Base-by-base conservation (phyloP, 2,797 vertebrate genomes). In the Spatula clypeata region DNA sequence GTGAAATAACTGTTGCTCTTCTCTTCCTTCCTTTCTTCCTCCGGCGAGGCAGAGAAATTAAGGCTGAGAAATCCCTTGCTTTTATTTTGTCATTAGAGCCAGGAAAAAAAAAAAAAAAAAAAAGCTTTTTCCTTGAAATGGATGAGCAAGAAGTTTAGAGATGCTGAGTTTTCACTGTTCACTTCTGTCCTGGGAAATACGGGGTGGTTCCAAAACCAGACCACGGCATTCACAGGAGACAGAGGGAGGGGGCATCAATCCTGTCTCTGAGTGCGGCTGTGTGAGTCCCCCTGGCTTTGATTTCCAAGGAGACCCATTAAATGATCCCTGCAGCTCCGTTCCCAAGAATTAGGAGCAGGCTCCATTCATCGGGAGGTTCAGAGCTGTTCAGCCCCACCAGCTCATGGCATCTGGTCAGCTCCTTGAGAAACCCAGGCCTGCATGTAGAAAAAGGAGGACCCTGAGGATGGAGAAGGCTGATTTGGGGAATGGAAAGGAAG, bases 1-100 rank as follows among this genome's bases (percentile, higher is more conserved):
- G 90, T 90, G 76, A 93, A 93, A 93, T 94, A 94, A 90, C 82
- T 80, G 61, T 82, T 96, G 86, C 82, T 92, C 94, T 86, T 70
- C 70, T 86, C 54, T 94, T 93, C 88, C 88, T 90, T 93, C 79
- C 93, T 86, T 66, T 55, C 94, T 86, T 66, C 58, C 88, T 86
- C 17, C 4, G 57, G 38, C 69, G 57, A 74, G 80, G 83, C 87
- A 87, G 94, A 75, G 75, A 89, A 91, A 93, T 72, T 80, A 88
- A 90, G 1, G 24, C 74, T 82, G 66, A 86, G 72, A 79, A 79
- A 38, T 47, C 26, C 13, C 57, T 40, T 0, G 5, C 55, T 92
- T 66, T 90, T 58, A 31, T 69, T 93, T 91, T 0, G 14, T 84
- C 66, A 69, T 87, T 88, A 94, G 42, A 76, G 15, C 45, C 61